Evolutionary conservation across 2,797 vertebrate species (phyloP), one percentile per base, ranked within the genome.

Genomic region (Xiphorhynchus erythropygius): DNA sequence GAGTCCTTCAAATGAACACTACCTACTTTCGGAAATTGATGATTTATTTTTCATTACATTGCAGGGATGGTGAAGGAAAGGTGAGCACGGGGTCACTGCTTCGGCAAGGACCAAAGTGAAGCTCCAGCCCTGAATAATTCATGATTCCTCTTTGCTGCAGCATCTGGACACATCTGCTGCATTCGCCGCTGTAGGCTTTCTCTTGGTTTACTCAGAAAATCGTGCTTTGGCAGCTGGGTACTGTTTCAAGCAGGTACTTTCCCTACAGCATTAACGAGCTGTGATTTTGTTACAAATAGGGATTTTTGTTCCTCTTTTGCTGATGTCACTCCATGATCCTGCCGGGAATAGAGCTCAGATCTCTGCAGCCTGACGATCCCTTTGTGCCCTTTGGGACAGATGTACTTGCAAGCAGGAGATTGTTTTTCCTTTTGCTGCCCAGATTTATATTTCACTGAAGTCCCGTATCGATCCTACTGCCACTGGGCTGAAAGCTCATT

Each of bases 391-490:
- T 78, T 53, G 92, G 95, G 96, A 91, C 85, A 94, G 85, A 92
- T 93, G 90, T 81, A 84, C 87, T 96, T 94, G 96, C 80, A 84
- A 90, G 53, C 0, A 12, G 35, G 89, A 88, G 83, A 90, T 91
- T 93, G 89, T 93, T 94, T 97, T 97, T 88, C 94, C 87, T 96
- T 93, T 89, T 13, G 73, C 90, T 92, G 87, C 76, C 92, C 88
- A 96, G 95, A 92, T 74, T 91, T 94, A 28, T 86, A 93, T 95
- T 94, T 95, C 91, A 93, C 81, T 89, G 59, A 89, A 95, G 84
- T 55, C 93, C 96, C 27, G 13, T 95, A 96, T 94, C 7, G 93
- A 97, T 97, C 89, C 75, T 13, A 13, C 87, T 67, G 70, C 83
- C 3, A 28, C 89, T 80, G 90, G 59, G 65, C 79, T 81, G 89